A percentile compares a stretch with the other conserved stretches of the same genome.
Evolutionary conservation across 2,888 invertebrate genomes (phyloP).

Genomic region (Tenthredo notha): DNA sequence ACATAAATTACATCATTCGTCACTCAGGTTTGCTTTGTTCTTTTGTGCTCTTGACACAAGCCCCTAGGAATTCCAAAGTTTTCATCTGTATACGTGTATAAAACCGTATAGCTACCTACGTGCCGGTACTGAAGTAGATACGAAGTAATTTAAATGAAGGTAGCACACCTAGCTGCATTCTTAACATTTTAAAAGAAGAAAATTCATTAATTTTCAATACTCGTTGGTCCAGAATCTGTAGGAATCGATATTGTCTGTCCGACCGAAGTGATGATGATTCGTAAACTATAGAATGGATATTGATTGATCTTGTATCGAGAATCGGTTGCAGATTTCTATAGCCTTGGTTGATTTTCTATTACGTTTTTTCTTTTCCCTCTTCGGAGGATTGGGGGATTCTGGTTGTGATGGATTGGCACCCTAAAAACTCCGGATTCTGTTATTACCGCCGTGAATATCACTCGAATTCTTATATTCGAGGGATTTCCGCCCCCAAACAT

Average conservation of each 20-base stretch:
- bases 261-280: background rate
- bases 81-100: background rate
- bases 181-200: background rate
- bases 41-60: constrained; percentile 31
- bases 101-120: too few species aligned
- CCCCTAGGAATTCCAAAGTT: constrained; percentile 37
- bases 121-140: background rate
- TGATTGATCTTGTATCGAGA: constrained; percentile 16
- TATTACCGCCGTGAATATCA: constrained; percentile 35
- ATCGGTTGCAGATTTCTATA: background rate
- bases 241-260: too few species aligned
- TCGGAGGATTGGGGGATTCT: constrained; percentile 11
- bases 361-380: background rate
- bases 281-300: background rate
- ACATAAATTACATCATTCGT: constrained; percentile 52
- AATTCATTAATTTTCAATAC: background rate
- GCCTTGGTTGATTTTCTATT: background rate
- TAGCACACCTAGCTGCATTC: too few species aligned
- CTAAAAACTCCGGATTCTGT: constrained; percentile 26
- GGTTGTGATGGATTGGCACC: constrained; percentile 37
- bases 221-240: background rate
- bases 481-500: background rate
- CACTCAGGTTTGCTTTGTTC: constrained; percentile 34
- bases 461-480: constrained; percentile 24
- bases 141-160: background rate